Evolutionary conservation across 2,888 invertebrate genomes (phyloP), one percentile per base, ranked within the genome.

Genomic region (Meandrusa payeni): DNA sequence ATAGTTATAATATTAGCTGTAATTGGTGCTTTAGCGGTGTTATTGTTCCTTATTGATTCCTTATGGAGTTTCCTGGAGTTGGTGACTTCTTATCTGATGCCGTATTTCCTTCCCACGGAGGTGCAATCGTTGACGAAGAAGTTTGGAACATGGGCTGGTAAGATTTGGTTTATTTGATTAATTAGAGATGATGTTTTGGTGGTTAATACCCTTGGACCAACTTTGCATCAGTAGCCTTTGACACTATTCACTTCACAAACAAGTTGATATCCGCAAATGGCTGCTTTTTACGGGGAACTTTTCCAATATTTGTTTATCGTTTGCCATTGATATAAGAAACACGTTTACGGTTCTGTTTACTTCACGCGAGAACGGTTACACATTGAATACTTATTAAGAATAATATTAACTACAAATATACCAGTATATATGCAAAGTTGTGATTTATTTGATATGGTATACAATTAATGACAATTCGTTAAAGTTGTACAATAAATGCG

Each of bases 101-200:
- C 93, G 11, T 91, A 90, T 55, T 91, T 93, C 61, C 80, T 91
- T 51, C 91, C 92, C 0, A 68, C 90, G 39, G 89, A 92, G 62
- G 91, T 91, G 51, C 82, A 89, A 55, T 78, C 88, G 6, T 70
- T 94, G 41, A 64, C 82, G 22, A 90, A 92, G 64, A 92, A 91
- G 69, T 96, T 91, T 71, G 97, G 97, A 59, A 87, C 92, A 48
- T 97, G 97, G 96, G 96, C 96, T 69, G 93, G 96, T 96, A 73
- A 91, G 91, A 85, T 46, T 57, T 32, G 48, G 37, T 3, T 39
- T 23, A 43, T 39, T 36, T 42, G 15, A n/a, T 40, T 10, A 3
- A 13, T n/a, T 34, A 19, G 13, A 24, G 34, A 24, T 24, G 24
- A 34, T 24, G 24, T 34, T 33, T 34, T n/a, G 24, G 9, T 13